Conservation (phyloP, 1,140 invertebrate species). For the Archivesica marissinica region DNA sequence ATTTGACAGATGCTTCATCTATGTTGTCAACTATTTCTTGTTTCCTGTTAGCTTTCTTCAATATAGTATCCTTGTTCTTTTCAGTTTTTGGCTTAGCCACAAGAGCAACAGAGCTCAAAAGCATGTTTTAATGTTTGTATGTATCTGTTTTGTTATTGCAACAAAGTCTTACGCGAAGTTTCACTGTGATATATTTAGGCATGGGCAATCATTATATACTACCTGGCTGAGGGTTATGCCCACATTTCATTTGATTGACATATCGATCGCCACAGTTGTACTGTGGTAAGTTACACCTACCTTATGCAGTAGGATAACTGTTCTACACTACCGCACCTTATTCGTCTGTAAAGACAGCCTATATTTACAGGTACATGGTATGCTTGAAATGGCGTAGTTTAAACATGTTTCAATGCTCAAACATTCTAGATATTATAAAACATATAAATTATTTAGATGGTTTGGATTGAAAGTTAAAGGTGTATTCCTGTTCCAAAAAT, state of each 20-base stretch:
- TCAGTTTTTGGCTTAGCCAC: slow-evolving; percentile 18
- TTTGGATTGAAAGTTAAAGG: too few species aligned
- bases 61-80: neutral
- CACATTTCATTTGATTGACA: slow-evolving; percentile 5
- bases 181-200: neutral
- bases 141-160: neutral
- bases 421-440: too few species aligned
- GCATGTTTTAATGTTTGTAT: neutral
- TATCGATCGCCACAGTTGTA: too few species aligned
- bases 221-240: neutral
- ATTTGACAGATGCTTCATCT: neutral
- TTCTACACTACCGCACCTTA: too few species aligned
- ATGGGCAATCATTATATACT: neutral
- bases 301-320: too few species aligned
- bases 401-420: too few species aligned
- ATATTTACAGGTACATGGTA: too few species aligned
- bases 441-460: too few species aligned
- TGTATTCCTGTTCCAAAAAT: too few species aligned
- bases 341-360: too few species aligned
- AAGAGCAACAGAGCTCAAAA: slow-evolving; percentile 16
- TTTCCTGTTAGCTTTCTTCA: neutral
- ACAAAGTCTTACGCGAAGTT: neutral
- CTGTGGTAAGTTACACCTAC: too few species aligned
- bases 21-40: neutral
- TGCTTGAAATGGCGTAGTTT: too few species aligned